Percentiles rank a stretch among this genome's conserved stretches.
Conservation (phyloP, 2,888 invertebrate species). For the Shargacucullia verbasci region DNA sequence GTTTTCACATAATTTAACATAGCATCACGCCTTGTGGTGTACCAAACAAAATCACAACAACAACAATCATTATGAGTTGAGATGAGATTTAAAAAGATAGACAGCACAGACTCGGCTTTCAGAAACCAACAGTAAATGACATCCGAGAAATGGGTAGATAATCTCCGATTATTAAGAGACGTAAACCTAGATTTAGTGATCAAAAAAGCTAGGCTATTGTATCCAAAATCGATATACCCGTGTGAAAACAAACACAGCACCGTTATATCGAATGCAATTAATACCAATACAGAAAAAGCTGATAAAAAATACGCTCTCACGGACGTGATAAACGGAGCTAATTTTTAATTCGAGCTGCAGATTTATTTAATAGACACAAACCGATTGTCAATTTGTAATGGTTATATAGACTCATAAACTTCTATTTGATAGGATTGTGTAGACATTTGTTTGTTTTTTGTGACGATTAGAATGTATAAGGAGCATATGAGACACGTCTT, state of each 20-base stretch:
- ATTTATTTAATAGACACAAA: slow-evolving; percentile 76
- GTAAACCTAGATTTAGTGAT: slow-evolving; percentile 5
- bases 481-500: not conserved
- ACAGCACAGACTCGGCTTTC: too few species aligned
- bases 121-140: too few species aligned
- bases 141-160: too few species aligned
- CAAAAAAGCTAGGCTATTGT: slow-evolving; percentile 13
- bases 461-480: slow-evolving; percentile 32
- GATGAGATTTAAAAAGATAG: too few species aligned
- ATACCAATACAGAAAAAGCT: slow-evolving; percentile 52
- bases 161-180: too few species aligned
- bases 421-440: slow-evolving; percentile 60
- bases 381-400: slow-evolving; percentile 78
- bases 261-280: slow-evolving; percentile 50
- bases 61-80: too few species aligned
- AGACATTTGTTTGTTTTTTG: slow-evolving; percentile 49
- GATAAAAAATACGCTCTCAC: slow-evolving; percentile 71
- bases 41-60: too few species aligned
- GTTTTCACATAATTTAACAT: too few species aligned
- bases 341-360: slow-evolving; percentile 82
- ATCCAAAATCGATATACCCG: slow-evolving; percentile 22
- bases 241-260: slow-evolving; percentile 53
- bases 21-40: too few species aligned
- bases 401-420: slow-evolving; percentile 62
- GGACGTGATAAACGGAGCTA: slow-evolving; percentile 74